A percentile compares a stretch with the other conserved stretches of the same genome.
These are phyloP conservation scores for Parapsyche elsis DNA, from an alignment of 1,140 invertebrate species.

Conservation along the genomic window DNA sequence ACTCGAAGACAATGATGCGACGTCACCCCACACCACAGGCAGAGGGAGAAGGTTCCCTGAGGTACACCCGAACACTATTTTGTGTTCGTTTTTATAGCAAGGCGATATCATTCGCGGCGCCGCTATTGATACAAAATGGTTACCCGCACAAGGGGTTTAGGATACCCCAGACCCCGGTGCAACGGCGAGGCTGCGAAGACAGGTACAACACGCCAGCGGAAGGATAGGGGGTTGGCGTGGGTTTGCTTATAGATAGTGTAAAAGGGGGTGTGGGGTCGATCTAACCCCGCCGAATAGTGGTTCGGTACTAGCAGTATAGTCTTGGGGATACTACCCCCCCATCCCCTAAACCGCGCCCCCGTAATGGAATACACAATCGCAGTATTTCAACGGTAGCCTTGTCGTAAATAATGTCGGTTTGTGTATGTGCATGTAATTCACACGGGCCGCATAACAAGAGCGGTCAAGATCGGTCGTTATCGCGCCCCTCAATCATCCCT, in stretches of 20 bases:
- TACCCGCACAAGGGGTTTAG: constrained; percentile 4
- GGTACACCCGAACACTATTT: constrained; percentile 12
- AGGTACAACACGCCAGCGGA: not conserved
- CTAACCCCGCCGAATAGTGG: not conserved
- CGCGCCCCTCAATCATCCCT: not conserved
- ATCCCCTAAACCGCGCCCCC: not conserved
- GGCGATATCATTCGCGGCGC: constrained; percentile 33
- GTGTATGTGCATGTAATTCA: constrained; percentile 4
- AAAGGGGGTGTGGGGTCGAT: not conserved
- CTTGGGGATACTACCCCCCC: not conserved
- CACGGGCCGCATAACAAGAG: not conserved
- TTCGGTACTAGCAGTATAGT: too few species aligned
- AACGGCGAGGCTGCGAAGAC: constrained; percentile 10
- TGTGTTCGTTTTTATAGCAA: constrained; percentile 39
- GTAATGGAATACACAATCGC: constrained; percentile 40
- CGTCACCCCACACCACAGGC: not conserved
- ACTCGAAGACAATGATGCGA: constrained; percentile 34
- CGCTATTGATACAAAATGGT: constrained; percentile 42
- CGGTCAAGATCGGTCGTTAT: not conserved
- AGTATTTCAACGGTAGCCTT: constrained; percentile 25
- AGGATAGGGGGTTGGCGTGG: not conserved
- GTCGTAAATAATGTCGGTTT: constrained; percentile 21
- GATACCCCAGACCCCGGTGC: not conserved
- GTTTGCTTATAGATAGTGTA: not conserved
- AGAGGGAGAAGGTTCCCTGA: not conserved